These are phyloP conservation scores for Ectemnius continuus DNA, from an alignment of 2,888 invertebrate species.

Conservation along the genomic window DNA sequence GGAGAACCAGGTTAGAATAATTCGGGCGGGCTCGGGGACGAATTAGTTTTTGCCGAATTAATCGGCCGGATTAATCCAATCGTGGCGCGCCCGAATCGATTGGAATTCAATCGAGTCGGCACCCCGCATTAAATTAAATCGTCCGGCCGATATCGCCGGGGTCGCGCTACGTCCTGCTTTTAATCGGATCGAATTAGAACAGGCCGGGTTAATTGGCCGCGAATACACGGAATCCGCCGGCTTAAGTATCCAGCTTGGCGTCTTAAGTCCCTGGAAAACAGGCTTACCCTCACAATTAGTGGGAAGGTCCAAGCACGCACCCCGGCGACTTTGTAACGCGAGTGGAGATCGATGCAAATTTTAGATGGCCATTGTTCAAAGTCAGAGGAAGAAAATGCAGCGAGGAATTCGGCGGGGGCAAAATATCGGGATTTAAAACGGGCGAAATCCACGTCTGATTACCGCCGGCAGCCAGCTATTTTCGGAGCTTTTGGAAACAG, in stretches of 20 bases:
- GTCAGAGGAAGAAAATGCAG: too few relatives aligned
- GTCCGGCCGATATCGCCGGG: conserved; percentile 57
- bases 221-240: conserved; percentile 38
- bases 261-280: conserved; percentile 20
- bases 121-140: conserved; percentile 73
- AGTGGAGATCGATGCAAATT: too few relatives aligned
- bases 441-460: too few relatives aligned
- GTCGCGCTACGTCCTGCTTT: conserved; percentile 56
- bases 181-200: conserved; percentile 65
- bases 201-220: conserved; percentile 56
- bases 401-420: too few relatives aligned
- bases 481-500: not conserved
- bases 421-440: too few relatives aligned
- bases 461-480: not conserved
- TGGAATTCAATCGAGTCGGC: conserved; percentile 71
- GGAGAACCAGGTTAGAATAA: conserved; percentile 68
- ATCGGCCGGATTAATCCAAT: conserved; percentile 75
- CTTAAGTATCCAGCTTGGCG: not conserved
- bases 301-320: too few relatives aligned
- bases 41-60: conserved; percentile 77
- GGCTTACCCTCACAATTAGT: too few relatives aligned
- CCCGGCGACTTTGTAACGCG: too few relatives aligned
- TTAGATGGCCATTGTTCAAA: too few relatives aligned
- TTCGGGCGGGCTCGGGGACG: conserved; percentile 63
- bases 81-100: conserved; percentile 70